Base-by-base conservation (phyloP, 2,888 invertebrate genomes). In the Philaethria dido region DNA sequence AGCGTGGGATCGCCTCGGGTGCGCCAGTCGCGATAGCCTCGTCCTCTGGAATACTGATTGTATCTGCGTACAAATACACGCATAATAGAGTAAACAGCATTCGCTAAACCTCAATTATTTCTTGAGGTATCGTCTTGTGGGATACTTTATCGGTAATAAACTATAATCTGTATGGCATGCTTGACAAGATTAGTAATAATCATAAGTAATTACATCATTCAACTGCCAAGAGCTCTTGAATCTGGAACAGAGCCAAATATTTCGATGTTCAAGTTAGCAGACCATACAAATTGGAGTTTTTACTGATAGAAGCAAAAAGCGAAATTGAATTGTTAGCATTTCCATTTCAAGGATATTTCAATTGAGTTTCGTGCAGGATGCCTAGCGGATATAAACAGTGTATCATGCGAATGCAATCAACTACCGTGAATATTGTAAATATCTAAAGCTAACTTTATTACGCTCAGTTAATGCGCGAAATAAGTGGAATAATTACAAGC, bases 1-100 rank as follows among this genome's bases (percentile, higher is more conserved):
- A 95, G 94, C 69, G 95, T 95, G 69, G 95, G 95, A 86, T 95
- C 95, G 61, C 95, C 95, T 69, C 95, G 93, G 66, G 93, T 93
- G 74, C 95, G 91, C 95, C 95, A 95, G 86, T 95, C 95, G 78
- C 95, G 93, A 90, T 95, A 95, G 54, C 95, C 95, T 75, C 93
- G 89, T 79, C 93, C 93, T 88, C 93, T 93, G 87, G 93, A 89
- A 92, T 93, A 92, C 87, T 93, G 92, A 89, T 86, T 93, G 92
- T 91, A 93, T 92, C 93, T 93, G 93, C 84, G 83, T 84, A 86
- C 83, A 84, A 85, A 85, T 71, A 79, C 74, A 68, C 69, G 69
- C 52, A 68, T 39, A 71, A 79, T 78, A 77, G 69, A 65, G 62
- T 62, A 69, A 50, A 54, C 50, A 45, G 60, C 47, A 64, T 62